Percentiles rank a stretch among this genome's conserved stretches.
Evolutionary conservation across 2,888 invertebrate species (phyloP).

Genomic region (Lithophane socia): DNA sequence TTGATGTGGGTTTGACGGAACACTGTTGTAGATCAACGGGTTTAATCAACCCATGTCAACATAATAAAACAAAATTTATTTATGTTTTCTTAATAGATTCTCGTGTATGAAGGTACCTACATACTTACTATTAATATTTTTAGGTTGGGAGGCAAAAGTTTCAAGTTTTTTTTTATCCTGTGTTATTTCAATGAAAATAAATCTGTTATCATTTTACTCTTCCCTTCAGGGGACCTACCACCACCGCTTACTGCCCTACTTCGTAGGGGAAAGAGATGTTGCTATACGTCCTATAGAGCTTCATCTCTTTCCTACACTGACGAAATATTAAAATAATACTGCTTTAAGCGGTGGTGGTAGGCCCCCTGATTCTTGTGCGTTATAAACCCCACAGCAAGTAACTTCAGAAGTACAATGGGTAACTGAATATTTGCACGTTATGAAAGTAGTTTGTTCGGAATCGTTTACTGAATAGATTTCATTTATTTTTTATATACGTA

Average conservation of each 20-base stretch:
- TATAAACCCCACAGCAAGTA: neutral
- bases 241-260: too few species aligned
- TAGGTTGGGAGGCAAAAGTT: neutral
- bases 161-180: neutral
- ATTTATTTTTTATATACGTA: too few species aligned
- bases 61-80: slow-evolving; percentile 39
- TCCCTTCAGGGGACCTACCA: neutral
- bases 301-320: too few species aligned
- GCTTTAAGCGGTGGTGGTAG: too few species aligned
- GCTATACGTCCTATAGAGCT: too few species aligned
- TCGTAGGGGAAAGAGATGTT: too few species aligned
- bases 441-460: too few species aligned
- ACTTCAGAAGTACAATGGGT: neutral
- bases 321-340: too few species aligned
- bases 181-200: neutral
- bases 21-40: slow-evolving; percentile 55
- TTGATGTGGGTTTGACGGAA: slow-evolving; percentile 64
- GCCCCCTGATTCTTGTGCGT: neutral
- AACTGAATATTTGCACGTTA: too few species aligned
- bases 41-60: slow-evolving; percentile 63
- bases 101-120: neutral
- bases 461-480: too few species aligned
- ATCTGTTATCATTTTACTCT: neutral
- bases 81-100: slow-evolving; percentile 36
- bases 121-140: too few species aligned